Evolutionary conservation across 2,797 vertebrate genomes (phyloP), one percentile per base, ranked within the genome.

Genomic region (Macropodus opercularis): DNA sequence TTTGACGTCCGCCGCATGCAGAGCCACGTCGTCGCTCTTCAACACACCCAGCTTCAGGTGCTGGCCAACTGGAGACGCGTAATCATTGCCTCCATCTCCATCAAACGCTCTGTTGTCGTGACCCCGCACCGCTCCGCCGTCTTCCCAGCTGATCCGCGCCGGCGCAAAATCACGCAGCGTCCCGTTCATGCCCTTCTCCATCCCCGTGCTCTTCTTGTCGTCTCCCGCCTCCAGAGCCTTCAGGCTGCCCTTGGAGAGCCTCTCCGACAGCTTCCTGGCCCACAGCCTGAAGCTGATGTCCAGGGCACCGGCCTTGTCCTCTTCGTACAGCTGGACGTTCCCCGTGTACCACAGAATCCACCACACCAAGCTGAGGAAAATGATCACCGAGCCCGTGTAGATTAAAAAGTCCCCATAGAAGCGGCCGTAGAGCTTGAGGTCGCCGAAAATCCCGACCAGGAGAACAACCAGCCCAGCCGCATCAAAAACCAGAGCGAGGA

Each of bases 351-450:
- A 95, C 59, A 92, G 19, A 0, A 92, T 34, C 94, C 93, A 94
- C 92, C 90, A 93, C 12, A 91, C 38, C 41, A 94, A 46, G 51
- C 94, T 95, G 56, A 94, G 60, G 73, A 90, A 94, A n/a, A 95
- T 80, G 2, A 94, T 44, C 40, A 94, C 18, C 0, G 92, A 81
- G 5, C 93, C 94, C 10, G 89, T 91, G 80, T 91, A 94, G 75
- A 95, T 89, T n/a, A 95, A 80, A 50, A 94, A 94, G 56, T 95
- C 94, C 5, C 93, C 93, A 9, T 93, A 94, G 51, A 91, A 93
- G 13, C 72, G 85, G 2, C 91, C 93, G 23, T 85, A 18, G 41
- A 82, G 0, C 1, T 66, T 69, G 51, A 93, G 72, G 34, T 93
- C 72, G 4, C 85, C 93, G 61, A 95, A 93, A 42, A 94, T 78